phyloP scores from a whole-genome alignment of 2,888 invertebrate genomes.

The Luffia ferchaultella region DNA sequence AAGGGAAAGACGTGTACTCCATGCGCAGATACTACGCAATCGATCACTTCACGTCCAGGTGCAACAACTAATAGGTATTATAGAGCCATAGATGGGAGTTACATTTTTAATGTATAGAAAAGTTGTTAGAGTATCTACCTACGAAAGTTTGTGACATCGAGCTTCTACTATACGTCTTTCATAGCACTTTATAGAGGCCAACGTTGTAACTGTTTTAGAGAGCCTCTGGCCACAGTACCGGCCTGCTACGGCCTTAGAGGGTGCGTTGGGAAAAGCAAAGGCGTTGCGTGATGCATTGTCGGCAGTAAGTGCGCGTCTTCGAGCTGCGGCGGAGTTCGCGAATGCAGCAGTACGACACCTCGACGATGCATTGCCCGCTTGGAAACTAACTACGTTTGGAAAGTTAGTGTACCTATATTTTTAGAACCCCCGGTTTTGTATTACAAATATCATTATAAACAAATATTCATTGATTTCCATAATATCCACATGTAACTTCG shows the following conservation, averaged over 20 bases:
- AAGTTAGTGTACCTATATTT: constrained; percentile 35
- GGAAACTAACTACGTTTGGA: constrained; percentile 49
- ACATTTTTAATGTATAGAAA: too few species aligned
- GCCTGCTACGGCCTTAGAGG: constrained; percentile 36
- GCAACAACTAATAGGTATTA: constrained; percentile 34
- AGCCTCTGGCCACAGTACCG: constrained; percentile 15
- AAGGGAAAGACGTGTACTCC: constrained; percentile 34
- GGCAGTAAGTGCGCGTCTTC: constrained; percentile 37
- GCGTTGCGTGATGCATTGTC: constrained; percentile 47
- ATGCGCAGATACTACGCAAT: constrained; percentile 39
- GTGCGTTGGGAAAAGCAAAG: constrained; percentile 28
- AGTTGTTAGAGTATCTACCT: too few species aligned
- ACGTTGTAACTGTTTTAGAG: too few species aligned
- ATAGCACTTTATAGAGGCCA: too few species aligned
- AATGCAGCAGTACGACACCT: constrained; percentile 36
- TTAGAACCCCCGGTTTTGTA: too few species aligned
- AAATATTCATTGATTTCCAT: too few species aligned
- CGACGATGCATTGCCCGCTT: constrained; percentile 47
- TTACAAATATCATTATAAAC: too few species aligned
- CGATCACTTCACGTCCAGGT: constrained; percentile 36
- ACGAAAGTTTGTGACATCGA: too few species aligned
- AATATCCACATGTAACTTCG: too few species aligned
- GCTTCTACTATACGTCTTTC: too few species aligned
- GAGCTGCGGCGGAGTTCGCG: constrained; percentile 45
- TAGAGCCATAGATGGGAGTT: too few species aligned